These are phyloP conservation scores for Ectemnius cavifrons DNA, from an alignment of 2,888 invertebrate genomes.

Conservation along the genomic window DNA sequence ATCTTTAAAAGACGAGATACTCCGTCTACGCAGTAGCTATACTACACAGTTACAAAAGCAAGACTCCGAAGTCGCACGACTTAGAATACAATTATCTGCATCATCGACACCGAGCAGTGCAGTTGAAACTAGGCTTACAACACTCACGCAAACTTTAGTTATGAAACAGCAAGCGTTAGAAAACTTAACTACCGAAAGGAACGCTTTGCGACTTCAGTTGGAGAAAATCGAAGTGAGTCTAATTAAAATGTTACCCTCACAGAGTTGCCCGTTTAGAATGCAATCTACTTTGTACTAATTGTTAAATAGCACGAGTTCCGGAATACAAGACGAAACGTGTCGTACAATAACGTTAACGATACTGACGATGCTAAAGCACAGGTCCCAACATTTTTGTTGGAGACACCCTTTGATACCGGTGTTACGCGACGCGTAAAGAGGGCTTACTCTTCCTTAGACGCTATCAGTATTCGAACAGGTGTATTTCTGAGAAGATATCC, in stretches of 20 bases:
- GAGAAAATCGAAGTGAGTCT: conserved; percentile 86
- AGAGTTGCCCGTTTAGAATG: neutral
- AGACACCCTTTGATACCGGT: conserved; percentile 87
- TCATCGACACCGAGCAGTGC: conserved; percentile 72
- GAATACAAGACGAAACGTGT: conserved; percentile 80
- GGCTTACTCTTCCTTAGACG: conserved; percentile 87
- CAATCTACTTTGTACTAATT: neutral
- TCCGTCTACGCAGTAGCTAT: conserved; percentile 78
- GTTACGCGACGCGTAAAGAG: conserved; percentile 87
- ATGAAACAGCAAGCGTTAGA: conserved; percentile 93
- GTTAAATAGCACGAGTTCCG: conserved; percentile 81
- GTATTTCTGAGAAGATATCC: conserved; percentile 90
- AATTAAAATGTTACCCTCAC: conserved; percentile 5
- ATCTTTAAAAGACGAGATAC: conserved; percentile 80
- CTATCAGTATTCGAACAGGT: conserved; percentile 88
- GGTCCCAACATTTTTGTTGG: conserved; percentile 85
- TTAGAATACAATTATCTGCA: conserved; percentile 80
- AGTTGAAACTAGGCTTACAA: conserved; percentile 71
- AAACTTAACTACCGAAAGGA: conserved; percentile 89
- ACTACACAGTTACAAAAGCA: conserved; percentile 79
- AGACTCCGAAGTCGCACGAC: conserved; percentile 81
- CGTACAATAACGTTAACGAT: conserved; percentile 82
- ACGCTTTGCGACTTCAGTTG: conserved; percentile 89
- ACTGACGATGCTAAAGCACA: conserved; percentile 85
- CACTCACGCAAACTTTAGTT: conserved; percentile 89